Percentiles rank a stretch among this genome's conserved stretches.
Evolutionary conservation across 2,113 vertebrate genomes (phyloP).

Genomic region (Myiozetetes cayanensis): DNA sequence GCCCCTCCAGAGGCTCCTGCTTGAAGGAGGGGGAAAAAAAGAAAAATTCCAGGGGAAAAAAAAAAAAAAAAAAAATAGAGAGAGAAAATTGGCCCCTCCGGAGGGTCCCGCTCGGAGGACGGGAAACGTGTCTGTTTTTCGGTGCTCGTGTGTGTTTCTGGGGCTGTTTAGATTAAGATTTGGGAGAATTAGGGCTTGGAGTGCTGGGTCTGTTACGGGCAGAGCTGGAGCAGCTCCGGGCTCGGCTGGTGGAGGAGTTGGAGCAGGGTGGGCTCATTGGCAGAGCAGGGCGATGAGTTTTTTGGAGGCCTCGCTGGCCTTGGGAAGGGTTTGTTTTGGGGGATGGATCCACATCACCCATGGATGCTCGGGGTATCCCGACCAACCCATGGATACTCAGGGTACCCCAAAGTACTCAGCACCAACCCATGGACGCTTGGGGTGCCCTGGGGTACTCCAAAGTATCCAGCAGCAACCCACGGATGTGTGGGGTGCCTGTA

Average conservation of each 20-base stretch:
- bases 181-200: neutral
- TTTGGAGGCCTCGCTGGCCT: neutral
- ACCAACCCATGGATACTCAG: rapidly evolving
- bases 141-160: neutral
- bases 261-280: neutral
- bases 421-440: rapidly evolving
- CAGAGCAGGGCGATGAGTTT: neutral
- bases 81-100: neutral
- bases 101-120: neutral
- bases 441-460: neutral
- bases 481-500: neutral
- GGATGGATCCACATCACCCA: rapidly evolving
- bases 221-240: neutral
- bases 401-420: rapidly evolving
- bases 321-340: rapidly evolving
- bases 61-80: neutral
- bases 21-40: neutral
- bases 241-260: neutral
- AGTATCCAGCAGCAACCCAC: neutral
- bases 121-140: neutral
- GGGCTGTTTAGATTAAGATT: neutral
- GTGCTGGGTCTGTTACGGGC: rapidly evolving
- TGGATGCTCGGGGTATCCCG: neutral
- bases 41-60: neutral
- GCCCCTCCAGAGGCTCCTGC: neutral